These are phyloP conservation scores for Psammodynastes pulverulentus DNA, from an alignment of 2,113 vertebrate species.

Conservation along the genomic window DNA sequence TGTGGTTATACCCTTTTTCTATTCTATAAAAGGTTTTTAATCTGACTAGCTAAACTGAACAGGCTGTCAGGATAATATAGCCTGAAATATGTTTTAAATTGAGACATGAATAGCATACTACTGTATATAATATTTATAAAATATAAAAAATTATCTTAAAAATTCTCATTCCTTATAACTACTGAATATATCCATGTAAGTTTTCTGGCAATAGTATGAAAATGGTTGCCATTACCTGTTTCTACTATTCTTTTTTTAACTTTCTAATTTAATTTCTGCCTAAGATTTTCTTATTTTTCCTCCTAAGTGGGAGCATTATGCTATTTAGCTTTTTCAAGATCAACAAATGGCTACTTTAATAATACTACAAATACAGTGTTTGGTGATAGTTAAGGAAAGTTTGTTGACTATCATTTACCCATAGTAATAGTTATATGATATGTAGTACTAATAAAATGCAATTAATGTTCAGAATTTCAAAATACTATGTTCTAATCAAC, in stretches of 20 bases:
- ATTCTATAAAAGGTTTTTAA: not conserved
- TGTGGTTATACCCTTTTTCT: not conserved
- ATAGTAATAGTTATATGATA: not conserved
- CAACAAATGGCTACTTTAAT: not conserved
- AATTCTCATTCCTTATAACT: not conserved
- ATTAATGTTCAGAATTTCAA: constrained; percentile 2
- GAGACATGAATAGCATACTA: not conserved
- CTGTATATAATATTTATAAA: not conserved
- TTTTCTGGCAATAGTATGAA: not conserved
- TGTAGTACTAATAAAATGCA: not conserved
- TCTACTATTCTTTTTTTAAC: not conserved
- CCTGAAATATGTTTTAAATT: not conserved
- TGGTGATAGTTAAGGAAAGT: not conserved
- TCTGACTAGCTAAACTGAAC: not conserved
- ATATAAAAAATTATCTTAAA: not conserved
- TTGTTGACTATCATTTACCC: not conserved
- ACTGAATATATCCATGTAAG: not conserved
- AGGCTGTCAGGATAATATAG: not conserved
- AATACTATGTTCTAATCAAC: constrained; percentile 13
- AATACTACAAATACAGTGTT: not conserved
- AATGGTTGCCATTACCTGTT: not conserved
- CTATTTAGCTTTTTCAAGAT: not conserved
- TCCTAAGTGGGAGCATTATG: not conserved
- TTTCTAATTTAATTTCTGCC: not conserved
- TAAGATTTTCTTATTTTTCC: not conserved